Evolutionary conservation across 2,113 vertebrate genomes (phyloP).

Genomic region (Tenrec ecaudatus): DNA sequence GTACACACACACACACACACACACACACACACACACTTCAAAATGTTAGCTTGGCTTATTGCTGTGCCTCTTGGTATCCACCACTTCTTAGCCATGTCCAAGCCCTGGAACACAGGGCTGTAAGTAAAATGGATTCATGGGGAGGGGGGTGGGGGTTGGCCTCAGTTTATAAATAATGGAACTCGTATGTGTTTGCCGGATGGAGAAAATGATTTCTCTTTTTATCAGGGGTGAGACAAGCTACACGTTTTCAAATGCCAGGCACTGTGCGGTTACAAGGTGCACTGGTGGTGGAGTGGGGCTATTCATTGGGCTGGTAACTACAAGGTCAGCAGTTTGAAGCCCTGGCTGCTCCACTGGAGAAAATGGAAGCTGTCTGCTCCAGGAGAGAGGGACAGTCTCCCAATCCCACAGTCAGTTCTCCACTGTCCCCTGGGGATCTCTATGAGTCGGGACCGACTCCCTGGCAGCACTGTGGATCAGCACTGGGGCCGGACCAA

Average conservation of each 20-base stretch:
- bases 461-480: too few species aligned
- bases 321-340: too few species aligned
- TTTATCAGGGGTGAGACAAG: not conserved
- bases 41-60: constrained; percentile 44
- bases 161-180: constrained; percentile 71
- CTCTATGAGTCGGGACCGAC: too few species aligned
- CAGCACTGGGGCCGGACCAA: not conserved
- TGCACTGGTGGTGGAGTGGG: too few species aligned
- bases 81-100: constrained; percentile 50
- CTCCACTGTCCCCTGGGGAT: too few species aligned
- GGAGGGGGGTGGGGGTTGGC: not conserved
- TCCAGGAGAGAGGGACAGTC: too few species aligned
- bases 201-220: constrained; percentile 80
- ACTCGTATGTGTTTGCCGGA: constrained; percentile 67
- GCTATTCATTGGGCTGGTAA: too few species aligned
- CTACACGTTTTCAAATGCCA: constrained; percentile 33
- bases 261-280: not conserved
- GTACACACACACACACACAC: constrained; percentile 28
- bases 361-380: too few species aligned
- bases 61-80: not conserved
- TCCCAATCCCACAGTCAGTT: too few species aligned
- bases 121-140: constrained; percentile 75
- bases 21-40: constrained; percentile 22
- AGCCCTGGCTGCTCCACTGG: too few species aligned
- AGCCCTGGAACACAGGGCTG: constrained; percentile 63